phyloP scores from a whole-genome alignment of 2,888 invertebrate genomes.

The Ashinkailepas kermadecensis region DNA sequence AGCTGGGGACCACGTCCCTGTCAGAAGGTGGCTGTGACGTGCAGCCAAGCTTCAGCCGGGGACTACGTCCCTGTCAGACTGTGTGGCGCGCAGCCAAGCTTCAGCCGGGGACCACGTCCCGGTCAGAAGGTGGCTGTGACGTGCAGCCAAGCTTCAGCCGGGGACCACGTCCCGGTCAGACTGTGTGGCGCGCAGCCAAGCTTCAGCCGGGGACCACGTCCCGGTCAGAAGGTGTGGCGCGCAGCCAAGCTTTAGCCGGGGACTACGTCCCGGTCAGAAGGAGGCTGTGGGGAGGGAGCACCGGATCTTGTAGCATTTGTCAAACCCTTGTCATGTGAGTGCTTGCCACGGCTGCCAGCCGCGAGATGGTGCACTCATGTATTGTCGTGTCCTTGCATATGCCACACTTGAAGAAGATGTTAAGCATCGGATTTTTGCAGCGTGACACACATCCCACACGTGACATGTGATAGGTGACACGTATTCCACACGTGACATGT shows the following conservation, averaged over 20 bases:
- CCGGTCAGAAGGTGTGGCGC: background rate
- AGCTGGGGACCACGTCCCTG: background rate
- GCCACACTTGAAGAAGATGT: too few species aligned
- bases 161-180: background rate
- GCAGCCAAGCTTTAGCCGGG: too few species aligned
- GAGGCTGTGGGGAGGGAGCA: background rate
- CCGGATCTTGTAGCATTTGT: background rate
- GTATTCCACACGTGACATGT: too few species aligned
- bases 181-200: too few species aligned
- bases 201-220: background rate
- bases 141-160: background rate
- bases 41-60: background rate
- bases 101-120: background rate
- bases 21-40: background rate
- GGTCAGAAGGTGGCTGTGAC: background rate
- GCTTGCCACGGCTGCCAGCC: background rate
- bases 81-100: too few species aligned
- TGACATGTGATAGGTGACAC: too few species aligned
- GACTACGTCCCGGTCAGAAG: too few species aligned
- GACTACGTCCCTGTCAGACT: background rate
- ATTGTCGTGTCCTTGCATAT: background rate
- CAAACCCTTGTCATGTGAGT: background rate
- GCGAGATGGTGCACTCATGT: background rate
- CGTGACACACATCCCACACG: too few species aligned
- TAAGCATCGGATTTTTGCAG: too few species aligned